Conservation (phyloP, 2,113 vertebrate genomes). For the Lanius collurio region DNA sequence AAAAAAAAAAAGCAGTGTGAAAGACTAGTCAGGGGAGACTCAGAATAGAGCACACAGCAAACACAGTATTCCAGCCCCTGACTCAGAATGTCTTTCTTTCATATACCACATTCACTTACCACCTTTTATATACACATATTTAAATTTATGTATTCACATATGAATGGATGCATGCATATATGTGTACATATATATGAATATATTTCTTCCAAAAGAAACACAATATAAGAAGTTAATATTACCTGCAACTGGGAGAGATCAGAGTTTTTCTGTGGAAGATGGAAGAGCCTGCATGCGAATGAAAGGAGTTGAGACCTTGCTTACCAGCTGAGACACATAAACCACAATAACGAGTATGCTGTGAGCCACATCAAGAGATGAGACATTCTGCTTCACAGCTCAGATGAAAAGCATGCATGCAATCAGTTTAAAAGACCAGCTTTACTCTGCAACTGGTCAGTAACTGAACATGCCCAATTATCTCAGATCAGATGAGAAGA, state of each 20-base stretch:
- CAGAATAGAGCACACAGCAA: not conserved
- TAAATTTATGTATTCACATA: not conserved
- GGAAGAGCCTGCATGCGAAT: not conserved
- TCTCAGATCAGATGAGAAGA: not conserved
- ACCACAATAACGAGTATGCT: not conserved
- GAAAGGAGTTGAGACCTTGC: not conserved
- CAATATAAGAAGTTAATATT: not conserved
- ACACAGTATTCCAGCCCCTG: not conserved
- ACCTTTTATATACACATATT: not conserved
- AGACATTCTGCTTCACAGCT: not conserved
- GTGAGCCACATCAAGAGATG: not conserved
- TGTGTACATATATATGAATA: fast-evolving
- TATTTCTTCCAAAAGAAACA: not conserved
- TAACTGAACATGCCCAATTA: not conserved
- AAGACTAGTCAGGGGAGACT: not conserved
- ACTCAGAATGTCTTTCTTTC: not conserved
- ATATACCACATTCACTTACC: not conserved
- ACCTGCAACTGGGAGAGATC: not conserved
- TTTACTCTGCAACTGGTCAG: not conserved
- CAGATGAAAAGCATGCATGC: not conserved
- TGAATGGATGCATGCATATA: not conserved
- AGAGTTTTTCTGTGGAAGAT: not conserved
- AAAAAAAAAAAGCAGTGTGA: not conserved
- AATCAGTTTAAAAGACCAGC: not conserved
- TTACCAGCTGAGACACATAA: conserved; percentile 13